Evolutionary conservation across 2,888 invertebrate species (phyloP).

Genomic region (Drosophila sordidula): DNA sequence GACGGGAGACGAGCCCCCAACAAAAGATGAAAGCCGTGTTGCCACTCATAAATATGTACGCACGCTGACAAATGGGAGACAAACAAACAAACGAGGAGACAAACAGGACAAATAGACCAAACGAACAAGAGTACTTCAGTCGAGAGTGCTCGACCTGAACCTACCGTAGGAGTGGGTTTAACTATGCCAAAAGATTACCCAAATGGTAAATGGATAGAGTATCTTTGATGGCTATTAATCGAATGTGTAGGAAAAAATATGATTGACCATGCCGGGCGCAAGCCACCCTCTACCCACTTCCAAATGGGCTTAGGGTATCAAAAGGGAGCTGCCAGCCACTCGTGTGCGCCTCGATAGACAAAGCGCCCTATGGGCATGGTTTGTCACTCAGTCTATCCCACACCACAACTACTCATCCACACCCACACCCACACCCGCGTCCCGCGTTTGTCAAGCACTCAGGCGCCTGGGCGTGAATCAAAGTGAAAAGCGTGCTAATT

Average conservation of each 20-base stretch:
- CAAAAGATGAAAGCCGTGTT: slow-evolving; percentile 74
- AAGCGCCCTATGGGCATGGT: slow-evolving; percentile 37
- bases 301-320: not conserved
- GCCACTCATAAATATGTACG: slow-evolving; percentile 69
- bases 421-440: not conserved
- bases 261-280: no score
- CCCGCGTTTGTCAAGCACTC: slow-evolving; percentile 51
- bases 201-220: no score
- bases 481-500: slow-evolving; percentile 81
- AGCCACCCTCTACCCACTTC: not conserved
- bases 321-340: slow-evolving; percentile 37
- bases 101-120: slow-evolving; percentile 19
- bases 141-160: not conserved
- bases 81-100: slow-evolving; percentile 26
- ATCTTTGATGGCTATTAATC: no score
- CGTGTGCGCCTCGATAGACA: slow-evolving; percentile 52
- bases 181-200: no score
- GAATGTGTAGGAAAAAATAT: no score
- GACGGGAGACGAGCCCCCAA: slow-evolving; percentile 52
- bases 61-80: slow-evolving; percentile 37
- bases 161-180: no score
- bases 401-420: no score
- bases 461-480: slow-evolving; percentile 71
- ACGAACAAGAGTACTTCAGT: not conserved
- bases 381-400: slow-evolving; percentile 18